Percentiles rank a stretch among this genome's conserved stretches.
These are phyloP conservation scores for Aphaenogaster floridana DNA, from an alignment of 1,140 invertebrate species.

Conservation along the genomic window DNA sequence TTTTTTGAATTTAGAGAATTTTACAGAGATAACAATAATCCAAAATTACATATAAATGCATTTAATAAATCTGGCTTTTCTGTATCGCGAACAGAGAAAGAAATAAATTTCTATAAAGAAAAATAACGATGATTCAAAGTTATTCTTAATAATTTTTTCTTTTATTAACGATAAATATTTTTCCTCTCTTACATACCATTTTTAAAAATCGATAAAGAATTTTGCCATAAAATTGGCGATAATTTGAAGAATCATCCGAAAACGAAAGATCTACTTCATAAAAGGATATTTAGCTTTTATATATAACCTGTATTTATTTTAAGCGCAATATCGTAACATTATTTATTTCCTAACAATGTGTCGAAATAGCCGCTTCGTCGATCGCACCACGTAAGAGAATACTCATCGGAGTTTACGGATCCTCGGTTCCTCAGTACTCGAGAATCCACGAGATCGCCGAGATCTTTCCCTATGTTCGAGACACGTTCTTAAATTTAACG, in stretches of 20 bases:
- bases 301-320: not conserved
- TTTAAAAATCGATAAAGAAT: not conserved
- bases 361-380: conserved; percentile 23
- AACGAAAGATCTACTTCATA: not conserved
- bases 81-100: not conserved
- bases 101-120: not conserved
- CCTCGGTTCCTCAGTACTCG: not conserved
- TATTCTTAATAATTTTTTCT: not conserved
- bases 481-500: conserved; percentile 67
- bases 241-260: not conserved
- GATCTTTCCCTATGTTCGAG: conserved; percentile 37
- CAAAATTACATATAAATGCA: not conserved
- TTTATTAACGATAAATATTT: not conserved
- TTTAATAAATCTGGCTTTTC: not conserved
- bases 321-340: not conserved
- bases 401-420: conserved; percentile 33
- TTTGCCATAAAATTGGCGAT: not conserved
- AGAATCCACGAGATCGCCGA: not conserved
- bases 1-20: not conserved
- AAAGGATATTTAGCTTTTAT: not conserved
- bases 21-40: not conserved
- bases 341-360: conserved; percentile 32
- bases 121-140: not conserved
- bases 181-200: not conserved
- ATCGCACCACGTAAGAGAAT: conserved; percentile 33